Evolutionary conservation across 1,140 invertebrate genomes (phyloP), one percentile per base, ranked within the genome.

Genomic region (Subanguina moxae): DNA sequence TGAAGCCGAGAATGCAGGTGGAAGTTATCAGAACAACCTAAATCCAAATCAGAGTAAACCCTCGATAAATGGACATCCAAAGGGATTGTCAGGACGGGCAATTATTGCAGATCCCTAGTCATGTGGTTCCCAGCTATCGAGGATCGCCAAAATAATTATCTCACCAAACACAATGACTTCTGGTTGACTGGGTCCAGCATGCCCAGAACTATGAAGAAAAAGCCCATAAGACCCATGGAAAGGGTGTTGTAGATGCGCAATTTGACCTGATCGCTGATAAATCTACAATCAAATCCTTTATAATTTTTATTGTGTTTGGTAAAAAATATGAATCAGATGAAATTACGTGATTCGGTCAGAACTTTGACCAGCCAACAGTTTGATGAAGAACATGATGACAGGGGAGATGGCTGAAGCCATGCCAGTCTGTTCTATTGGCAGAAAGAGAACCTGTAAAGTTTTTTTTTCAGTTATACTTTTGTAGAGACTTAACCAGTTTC

Each of bases 331-430:
- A n/a, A n/a, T 7, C n/a, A 21, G 1, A 38, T 38, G 3, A 23
- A 64, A 28, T 23, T 66, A 71, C 74, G 52, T 71, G 21, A 75
- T 75, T 45, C 65, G 32, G 64, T 75, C 73, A 21, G 75, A 77
- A 17, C 56, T 65, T 58, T 75, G 73, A 23, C 75, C 75, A n/a
- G 75, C 75, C 23, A 80, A 28, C 27, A 77, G 57, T 61, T 77
- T 77, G 61, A 77, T 77, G 69, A 77, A 78, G 57, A 77, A 77
- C 78, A 80, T 77, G 58, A 77, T 77, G 43, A 78, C 30, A 13
- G 77, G 74, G 7, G 77, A 78, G n/a, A 78, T 43, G 42, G 75
- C 75, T n/a, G 76, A 79, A 15, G 75, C 78, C 32, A 80, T 68
- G 7, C 75, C 75, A 30, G 75, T 77, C 42, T 79, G 72, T 38